Base-by-base conservation (phyloP, 2,888 invertebrate genomes). In the Clitarchus hookeri region DNA sequence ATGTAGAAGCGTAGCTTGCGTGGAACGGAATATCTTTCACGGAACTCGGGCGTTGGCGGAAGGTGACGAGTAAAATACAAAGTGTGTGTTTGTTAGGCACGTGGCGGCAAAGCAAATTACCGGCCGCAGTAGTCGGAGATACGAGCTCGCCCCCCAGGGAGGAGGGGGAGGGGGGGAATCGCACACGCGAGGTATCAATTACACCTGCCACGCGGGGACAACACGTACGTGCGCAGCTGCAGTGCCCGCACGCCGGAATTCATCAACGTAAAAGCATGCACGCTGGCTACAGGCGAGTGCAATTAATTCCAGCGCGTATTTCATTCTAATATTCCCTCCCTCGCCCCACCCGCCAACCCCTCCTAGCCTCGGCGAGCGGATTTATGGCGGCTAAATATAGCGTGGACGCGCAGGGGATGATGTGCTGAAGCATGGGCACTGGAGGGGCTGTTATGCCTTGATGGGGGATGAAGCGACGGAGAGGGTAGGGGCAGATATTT, bases 371-470 rank as follows among this genome's bases (percentile, higher is more conserved):
- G n/a, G 65, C 23, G 65, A 19, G 65, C 65, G 65, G 65, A 65
- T 65, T 65, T 65, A 65, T 65, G 65, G n/a, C 65, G 65, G 65
- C 65, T 65, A 65, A 65, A 65, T 65, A 65, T 65, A 65, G 65
- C 65, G 65, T n/a, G 53, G 53, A 53, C 53, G 53, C 19, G 65
- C 65, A 23, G 65, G 23, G 65, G 65, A 6, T 53, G 65, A 65
- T 65, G 23, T 65, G 65, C 16, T 19, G 65, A 65, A 19, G 48
- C 6, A 48, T 48, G 48, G 48, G 48, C 16, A 16, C 48, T n/a
- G 48, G 65, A 65, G 65, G 19, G 65, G 23, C 65, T 23, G 65
- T 65, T 23, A n/a, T n/a, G 65, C 8, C 65, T 65, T n/a, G 65
- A 65, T 2, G 65, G 65, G 65, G 65, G 65, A 11, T 65, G 65